These are phyloP conservation scores for Pollenia angustigena DNA, from an alignment of 2,888 invertebrate species.

Conservation along the genomic window DNA sequence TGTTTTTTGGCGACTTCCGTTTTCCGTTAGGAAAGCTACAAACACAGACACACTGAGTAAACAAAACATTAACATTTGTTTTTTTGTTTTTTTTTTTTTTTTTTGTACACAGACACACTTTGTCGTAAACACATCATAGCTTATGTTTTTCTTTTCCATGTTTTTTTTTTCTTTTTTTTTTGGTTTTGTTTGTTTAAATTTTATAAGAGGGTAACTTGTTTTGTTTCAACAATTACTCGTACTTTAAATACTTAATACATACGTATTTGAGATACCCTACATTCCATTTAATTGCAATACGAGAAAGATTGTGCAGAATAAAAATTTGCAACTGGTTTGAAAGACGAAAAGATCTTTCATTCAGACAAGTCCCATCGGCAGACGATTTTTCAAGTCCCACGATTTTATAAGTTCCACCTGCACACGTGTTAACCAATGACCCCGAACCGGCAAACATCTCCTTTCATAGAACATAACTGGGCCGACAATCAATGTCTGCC, in stretches of 20 bases:
- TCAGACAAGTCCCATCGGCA: too few species aligned
- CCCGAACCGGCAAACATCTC: too few species aligned
- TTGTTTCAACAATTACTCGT: constrained; percentile 38
- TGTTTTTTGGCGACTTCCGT: constrained; percentile 76
- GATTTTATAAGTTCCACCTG: too few species aligned
- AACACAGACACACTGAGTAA: constrained; percentile 28
- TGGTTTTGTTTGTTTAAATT: constrained; percentile 16
- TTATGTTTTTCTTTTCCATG: constrained; percentile 42
- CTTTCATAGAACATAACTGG: too few species aligned
- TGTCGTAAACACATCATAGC: constrained; percentile 72
- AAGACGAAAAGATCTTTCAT: too few species aligned
- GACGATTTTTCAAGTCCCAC: too few species aligned
- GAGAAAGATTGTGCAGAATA: too few species aligned
- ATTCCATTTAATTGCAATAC: neutral
- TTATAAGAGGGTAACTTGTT: constrained; percentile 41
- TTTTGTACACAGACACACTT: constrained; percentile 45
- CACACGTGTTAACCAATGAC: too few species aligned
- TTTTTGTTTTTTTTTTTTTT: too few species aligned
- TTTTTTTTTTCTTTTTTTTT: constrained; percentile 16
- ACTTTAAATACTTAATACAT: constrained; percentile 18
- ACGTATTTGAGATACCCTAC: constrained; percentile 1
- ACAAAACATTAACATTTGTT: neutral
- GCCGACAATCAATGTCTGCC: too few species aligned
- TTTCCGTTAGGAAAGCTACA: constrained; percentile 59
- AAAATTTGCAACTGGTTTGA: too few species aligned